phyloP scores from a whole-genome alignment of 2,113 vertebrate species.

The Alligator sinensis region DNA sequence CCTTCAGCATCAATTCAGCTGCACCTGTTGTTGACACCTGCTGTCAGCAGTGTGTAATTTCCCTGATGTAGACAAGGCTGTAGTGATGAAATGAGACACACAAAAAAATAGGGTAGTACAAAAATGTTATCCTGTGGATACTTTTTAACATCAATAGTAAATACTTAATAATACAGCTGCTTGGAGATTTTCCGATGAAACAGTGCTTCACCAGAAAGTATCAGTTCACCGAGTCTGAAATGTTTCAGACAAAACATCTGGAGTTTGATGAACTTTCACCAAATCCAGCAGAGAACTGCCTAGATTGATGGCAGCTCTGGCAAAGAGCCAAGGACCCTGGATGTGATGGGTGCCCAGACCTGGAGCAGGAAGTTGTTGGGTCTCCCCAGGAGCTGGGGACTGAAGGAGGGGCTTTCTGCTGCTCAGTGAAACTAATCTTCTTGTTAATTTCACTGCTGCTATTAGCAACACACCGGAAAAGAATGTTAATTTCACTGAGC shows the following conservation, averaged over 20 bases:
- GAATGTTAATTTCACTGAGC: neutral
- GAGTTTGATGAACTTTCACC: constrained; percentile 66
- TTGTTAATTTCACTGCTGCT: neutral
- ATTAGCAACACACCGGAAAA: neutral
- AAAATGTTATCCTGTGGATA: constrained; percentile 33
- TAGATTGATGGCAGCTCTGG: constrained; percentile 61
- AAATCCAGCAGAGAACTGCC: constrained; percentile 57
- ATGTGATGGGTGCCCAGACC: constrained; percentile 17
- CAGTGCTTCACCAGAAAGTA: too few relatives aligned
- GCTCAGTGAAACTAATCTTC: constrained; percentile 8
- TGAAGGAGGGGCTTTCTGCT: neutral
- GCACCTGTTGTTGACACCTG: neutral
- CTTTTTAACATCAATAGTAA: neutral
- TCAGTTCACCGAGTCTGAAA: constrained; percentile 1
- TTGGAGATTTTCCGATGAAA: too few relatives aligned
- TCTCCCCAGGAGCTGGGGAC: neutral
- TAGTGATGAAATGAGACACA: neutral
- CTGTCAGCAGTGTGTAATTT: constrained; percentile 32
- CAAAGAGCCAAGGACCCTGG: constrained; percentile 38
- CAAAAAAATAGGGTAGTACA: constrained; percentile 1
- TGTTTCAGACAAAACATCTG: constrained; percentile 30
- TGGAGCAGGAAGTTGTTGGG: constrained; percentile 34
- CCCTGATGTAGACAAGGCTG: neutral
- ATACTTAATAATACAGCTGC: too few relatives aligned
- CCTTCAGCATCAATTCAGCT: constrained; percentile 1